Percentiles rank a stretch among this genome's conserved stretches.
phyloP scores from a whole-genome alignment of 2,888 invertebrate genomes.

The Loripinus fragilis region DNA sequence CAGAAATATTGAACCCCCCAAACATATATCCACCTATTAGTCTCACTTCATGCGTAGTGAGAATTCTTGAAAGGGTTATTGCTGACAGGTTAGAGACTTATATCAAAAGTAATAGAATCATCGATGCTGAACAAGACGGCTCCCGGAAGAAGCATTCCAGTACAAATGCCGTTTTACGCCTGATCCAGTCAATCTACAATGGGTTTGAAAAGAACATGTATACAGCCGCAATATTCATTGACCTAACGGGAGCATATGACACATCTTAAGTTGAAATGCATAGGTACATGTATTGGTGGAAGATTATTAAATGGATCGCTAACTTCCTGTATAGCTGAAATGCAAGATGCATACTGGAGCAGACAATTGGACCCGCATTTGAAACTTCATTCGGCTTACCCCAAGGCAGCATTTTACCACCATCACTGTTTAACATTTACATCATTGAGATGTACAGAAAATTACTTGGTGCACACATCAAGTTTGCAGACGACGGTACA shows the following conservation, averaged over 20 bases:
- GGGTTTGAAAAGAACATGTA: not conserved
- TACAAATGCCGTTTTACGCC: conserved; percentile 6
- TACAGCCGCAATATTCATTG: conserved; percentile 20
- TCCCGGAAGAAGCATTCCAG: conserved; percentile 27
- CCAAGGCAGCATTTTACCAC: conserved; percentile 9
- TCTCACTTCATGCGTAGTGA: conserved; percentile 17
- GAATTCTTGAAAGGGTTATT: conserved; percentile 21
- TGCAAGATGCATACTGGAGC: conserved; percentile 8
- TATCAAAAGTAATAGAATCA: conserved; percentile 11
- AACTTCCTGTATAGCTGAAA: not conserved
- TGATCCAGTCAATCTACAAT: not conserved
- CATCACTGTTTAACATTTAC: conserved; percentile 11
- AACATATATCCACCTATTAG: conserved; percentile 30
- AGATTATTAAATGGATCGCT: not conserved
- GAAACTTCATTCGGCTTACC: conserved; percentile 8
- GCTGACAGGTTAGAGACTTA: conserved; percentile 9
- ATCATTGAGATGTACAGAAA: conserved; percentile 23
- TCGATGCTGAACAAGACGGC: conserved; percentile 28
- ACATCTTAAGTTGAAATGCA: not conserved
- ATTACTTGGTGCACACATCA: not conserved
- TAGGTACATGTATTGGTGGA: not conserved
- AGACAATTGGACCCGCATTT: conserved; percentile 3
- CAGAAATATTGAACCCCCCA: conserved; percentile 23
- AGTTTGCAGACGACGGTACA: conserved; percentile 25
- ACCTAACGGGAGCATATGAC: conserved; percentile 28